Percentiles rank a stretch among this genome's conserved stretches.
These are phyloP conservation scores for Dinoponera quadriceps DNA, from an alignment of 1,140 invertebrate genomes.

Conservation along the genomic window DNA sequence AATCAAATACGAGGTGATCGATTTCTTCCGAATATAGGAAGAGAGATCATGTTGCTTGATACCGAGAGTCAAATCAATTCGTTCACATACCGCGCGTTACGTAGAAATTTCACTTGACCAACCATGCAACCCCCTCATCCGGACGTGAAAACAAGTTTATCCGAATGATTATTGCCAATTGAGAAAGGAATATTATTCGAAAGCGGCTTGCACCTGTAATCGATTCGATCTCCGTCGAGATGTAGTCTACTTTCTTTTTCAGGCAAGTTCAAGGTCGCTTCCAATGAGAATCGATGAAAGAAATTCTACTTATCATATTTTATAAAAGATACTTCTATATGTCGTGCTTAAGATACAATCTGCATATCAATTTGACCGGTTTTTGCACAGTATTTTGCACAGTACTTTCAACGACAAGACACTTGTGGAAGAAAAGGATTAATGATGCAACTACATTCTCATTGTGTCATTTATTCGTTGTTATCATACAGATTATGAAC, in stretches of 20 bases:
- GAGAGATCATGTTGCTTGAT: no score
- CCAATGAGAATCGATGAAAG: not conserved
- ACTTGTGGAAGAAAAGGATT: not conserved
- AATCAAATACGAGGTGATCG: no score
- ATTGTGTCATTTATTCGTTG: not conserved
- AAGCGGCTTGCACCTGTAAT: slow-evolving; percentile 74
- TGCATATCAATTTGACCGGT: not conserved
- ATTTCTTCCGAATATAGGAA: no score
- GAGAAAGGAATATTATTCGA: slow-evolving; percentile 63
- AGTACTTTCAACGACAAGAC: not conserved
- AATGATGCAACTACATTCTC: not conserved
- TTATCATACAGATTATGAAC: not conserved
- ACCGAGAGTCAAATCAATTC: not conserved
- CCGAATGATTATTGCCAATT: slow-evolving; percentile 38
- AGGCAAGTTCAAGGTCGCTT: slow-evolving; percentile 74
- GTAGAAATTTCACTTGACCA: slow-evolving; percentile 20
- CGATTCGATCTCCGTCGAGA: slow-evolving; percentile 49
- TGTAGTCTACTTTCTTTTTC: slow-evolving; percentile 69
- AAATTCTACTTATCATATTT: not conserved
- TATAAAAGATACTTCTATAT: not conserved
- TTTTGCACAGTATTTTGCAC: not conserved
- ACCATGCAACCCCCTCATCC: not conserved
- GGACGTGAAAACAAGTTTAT: slow-evolving; percentile 53
- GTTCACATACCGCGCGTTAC: slow-evolving; percentile 8
- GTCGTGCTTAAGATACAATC: not conserved